Evolutionary conservation across 2,888 invertebrate genomes (phyloP).

Genomic region (Rotaria socialis): DNA sequence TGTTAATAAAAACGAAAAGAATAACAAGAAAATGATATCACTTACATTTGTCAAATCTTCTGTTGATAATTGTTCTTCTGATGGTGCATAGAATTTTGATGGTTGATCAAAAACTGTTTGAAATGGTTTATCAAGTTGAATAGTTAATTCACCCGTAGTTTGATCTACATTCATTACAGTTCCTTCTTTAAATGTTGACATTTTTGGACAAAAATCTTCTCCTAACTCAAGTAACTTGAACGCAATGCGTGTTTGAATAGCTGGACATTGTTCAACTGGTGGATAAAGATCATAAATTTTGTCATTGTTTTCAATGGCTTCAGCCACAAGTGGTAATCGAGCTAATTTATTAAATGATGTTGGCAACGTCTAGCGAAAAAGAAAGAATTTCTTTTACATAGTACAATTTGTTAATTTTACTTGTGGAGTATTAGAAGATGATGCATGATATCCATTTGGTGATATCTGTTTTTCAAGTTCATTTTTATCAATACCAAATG

Average conservation of each 20-base stretch:
- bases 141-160: not conserved
- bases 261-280: not conserved
- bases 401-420: not conserved
- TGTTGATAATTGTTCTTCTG: not conserved
- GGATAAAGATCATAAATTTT: constrained; percentile 22
- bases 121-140: constrained; percentile 26
- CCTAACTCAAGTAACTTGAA: constrained; percentile 19
- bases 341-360: constrained; percentile 15
- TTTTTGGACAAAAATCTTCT: constrained; percentile 18
- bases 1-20: not conserved
- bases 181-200: constrained; percentile 21
- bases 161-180: not conserved
- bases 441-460: not conserved
- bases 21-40: not conserved
- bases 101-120: constrained; percentile 13
- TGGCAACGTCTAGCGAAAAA: not conserved
- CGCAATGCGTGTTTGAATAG: not conserved
- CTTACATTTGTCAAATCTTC: not conserved
- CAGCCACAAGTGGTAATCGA: constrained; percentile 18
- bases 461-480: not conserved
- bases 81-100: constrained; percentile 16
- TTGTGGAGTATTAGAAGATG: not conserved
- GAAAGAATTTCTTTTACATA: not conserved
- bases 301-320: not conserved
- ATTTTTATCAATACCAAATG: constrained; percentile 1